Evolutionary conservation across 2,888 invertebrate species (phyloP).

Genomic region (Nemoura dubitans): DNA sequence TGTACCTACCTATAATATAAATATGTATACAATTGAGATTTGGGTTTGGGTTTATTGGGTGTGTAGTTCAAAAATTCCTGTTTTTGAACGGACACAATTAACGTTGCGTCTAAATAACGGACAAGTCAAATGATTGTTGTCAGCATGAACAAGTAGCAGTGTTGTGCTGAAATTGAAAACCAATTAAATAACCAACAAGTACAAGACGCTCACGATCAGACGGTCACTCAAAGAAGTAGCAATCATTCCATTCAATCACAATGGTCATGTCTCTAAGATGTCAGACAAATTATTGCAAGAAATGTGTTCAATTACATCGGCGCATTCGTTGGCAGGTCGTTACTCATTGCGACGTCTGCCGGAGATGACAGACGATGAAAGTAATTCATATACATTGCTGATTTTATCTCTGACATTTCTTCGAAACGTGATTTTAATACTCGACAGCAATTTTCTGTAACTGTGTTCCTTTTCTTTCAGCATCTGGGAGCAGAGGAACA

Average conservation of each 20-base stretch:
- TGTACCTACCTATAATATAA: no score
- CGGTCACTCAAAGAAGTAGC: neutral
- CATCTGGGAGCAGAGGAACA: neutral
- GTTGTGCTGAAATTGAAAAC: no score
- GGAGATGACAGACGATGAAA: neutral
- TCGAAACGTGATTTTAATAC: neutral
- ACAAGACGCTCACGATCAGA: neutral
- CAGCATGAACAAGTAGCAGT: no score
- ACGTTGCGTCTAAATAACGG: no score
- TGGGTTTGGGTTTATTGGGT: no score
- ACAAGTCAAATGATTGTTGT: no score
- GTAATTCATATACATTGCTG: neutral
- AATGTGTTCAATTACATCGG: neutral
- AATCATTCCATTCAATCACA: neutral
- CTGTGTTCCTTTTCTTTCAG: slow-evolving; percentile 3
- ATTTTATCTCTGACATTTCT: neutral
- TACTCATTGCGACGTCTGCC: neutral
- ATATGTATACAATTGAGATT: no score
- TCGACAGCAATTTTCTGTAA: neutral
- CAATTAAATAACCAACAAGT: no score
- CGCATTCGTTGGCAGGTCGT: neutral
- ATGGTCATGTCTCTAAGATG: neutral
- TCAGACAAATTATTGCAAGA: neutral
- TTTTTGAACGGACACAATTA: no score
- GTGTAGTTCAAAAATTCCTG: no score